A percentile compares a stretch with the other conserved stretches of the same genome.
Evolutionary conservation across 1,140 invertebrate genomes (phyloP).

Genomic region (Pectinophora gossypiella): DNA sequence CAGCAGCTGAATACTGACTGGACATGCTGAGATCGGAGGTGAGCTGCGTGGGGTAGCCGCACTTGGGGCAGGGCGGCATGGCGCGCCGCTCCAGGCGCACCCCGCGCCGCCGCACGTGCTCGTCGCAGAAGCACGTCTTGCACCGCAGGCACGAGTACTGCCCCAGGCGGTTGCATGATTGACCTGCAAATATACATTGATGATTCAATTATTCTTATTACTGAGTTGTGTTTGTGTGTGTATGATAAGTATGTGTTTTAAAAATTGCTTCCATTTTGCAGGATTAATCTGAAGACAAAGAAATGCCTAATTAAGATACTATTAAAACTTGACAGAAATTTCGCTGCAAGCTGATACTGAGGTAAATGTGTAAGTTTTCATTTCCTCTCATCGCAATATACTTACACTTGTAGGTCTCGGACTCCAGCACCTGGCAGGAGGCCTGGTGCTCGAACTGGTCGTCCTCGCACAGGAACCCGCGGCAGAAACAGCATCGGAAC

Average conservation of each 20-base stretch:
- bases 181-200: conserved; percentile 82
- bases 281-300: too few relatives aligned
- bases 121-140: conserved; percentile 97
- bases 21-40: conserved; percentile 98
- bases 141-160: conserved; percentile 96
- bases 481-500: conserved; percentile 95
- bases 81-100: conserved; percentile 62
- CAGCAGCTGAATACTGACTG: conserved; percentile 80
- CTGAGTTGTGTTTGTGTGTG: too few relatives aligned
- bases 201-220: too few relatives aligned
- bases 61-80: conserved; percentile 95
- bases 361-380: too few relatives aligned
- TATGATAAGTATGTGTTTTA: too few relatives aligned
- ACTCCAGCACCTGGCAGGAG: conserved; percentile 95
- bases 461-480: conserved; percentile 95
- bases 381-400: conserved; percentile 88
- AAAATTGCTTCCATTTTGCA: too few relatives aligned
- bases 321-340: too few relatives aligned
- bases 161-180: conserved; percentile 95
- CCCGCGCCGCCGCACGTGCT: conserved; percentile 88
- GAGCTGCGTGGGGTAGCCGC: conserved; percentile 91
- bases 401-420: conserved; percentile 95
- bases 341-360: too few relatives aligned
- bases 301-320: too few relatives aligned
- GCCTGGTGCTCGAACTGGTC: conserved; percentile 99